These are phyloP conservation scores for Discoglossus pictus DNA, from an alignment of 2,797 vertebrate genomes.

Conservation along the genomic window DNA sequence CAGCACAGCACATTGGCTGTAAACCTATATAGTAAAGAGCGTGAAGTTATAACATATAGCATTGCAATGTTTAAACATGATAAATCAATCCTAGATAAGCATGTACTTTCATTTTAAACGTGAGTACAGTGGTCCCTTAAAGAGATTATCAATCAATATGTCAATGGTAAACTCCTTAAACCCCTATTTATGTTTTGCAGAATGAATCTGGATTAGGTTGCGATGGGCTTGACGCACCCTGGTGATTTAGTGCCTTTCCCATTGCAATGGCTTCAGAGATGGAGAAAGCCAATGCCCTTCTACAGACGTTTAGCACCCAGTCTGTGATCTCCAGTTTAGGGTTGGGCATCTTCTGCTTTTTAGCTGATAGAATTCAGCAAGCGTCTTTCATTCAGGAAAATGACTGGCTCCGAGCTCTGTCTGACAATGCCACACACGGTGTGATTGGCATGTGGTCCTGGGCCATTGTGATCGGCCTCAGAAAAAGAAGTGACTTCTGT, in stretches of 20 bases:
- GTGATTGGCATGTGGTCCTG: conserved; percentile 93
- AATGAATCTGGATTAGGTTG: conserved; percentile 47
- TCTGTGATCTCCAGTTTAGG: conserved; percentile 85
- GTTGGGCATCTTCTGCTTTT: conserved; percentile 85
- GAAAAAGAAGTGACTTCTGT: conserved; percentile 88
- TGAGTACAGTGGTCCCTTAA: too few species aligned
- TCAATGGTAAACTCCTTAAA: too few species aligned
- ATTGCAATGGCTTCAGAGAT: conserved; percentile 83
- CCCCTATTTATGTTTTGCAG: conserved; percentile 61
- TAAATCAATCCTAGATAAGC: too few species aligned
- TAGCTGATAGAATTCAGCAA: conserved; percentile 81
- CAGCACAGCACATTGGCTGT: too few species aligned
- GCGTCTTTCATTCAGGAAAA: conserved; percentile 81
- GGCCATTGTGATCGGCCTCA: conserved; percentile 87
- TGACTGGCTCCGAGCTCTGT: conserved; percentile 83
- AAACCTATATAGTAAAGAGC: too few species aligned
- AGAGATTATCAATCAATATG: too few species aligned
- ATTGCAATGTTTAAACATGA: too few species aligned
- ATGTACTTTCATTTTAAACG: too few species aligned
- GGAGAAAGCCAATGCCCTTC: conserved; percentile 86
- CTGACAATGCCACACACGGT: conserved; percentile 87
- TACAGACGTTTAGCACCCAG: conserved; percentile 87
- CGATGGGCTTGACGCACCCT: conserved; percentile 49
- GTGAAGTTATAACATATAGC: too few species aligned
- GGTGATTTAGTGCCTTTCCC: conserved; percentile 46